Percentiles rank a stretch among this genome's conserved stretches.
These are phyloP conservation scores for Drosophila littoralis DNA, from an alignment of 1,140 invertebrate species.

Conservation along the genomic window DNA sequence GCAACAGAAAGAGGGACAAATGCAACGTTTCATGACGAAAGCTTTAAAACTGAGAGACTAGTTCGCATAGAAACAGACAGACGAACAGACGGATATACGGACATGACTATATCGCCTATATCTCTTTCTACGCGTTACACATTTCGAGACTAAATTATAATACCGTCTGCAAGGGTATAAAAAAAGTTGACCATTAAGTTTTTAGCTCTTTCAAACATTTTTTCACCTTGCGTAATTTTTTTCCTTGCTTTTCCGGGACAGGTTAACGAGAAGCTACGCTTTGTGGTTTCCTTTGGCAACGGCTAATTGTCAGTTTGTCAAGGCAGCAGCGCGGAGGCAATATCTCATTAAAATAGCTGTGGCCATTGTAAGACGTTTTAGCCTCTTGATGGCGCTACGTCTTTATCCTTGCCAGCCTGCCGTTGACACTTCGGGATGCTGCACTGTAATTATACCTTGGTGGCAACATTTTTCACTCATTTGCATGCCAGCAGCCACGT, in stretches of 20 bases:
- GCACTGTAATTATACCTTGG: conserved; percentile 48
- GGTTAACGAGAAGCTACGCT: conserved; percentile 60
- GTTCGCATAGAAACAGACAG: too few species aligned
- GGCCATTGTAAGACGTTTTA: conserved; percentile 28
- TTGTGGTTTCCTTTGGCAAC: conserved; percentile 57
- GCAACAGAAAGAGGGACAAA: too few species aligned
- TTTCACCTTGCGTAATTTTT: conserved; percentile 2
- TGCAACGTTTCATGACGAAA: too few species aligned
- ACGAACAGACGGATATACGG: too few species aligned
- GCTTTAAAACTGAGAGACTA: too few species aligned
- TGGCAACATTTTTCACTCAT: conserved; percentile 51
- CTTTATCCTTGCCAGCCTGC: conserved; percentile 32
- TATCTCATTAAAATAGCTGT: conserved; percentile 66
- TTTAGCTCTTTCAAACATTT: conserved; percentile 40
- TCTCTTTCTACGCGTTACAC: too few species aligned
- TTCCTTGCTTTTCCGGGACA: conserved; percentile 6
- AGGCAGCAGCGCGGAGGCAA: background rate
- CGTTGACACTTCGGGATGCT: conserved; percentile 55
- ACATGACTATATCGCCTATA: too few species aligned
- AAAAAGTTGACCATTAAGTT: conserved; percentile 59
- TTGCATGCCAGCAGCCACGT: conserved; percentile 49
- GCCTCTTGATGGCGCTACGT: conserved; percentile 19
- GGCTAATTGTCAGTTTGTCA: conserved; percentile 58
- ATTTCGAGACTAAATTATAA: too few species aligned
- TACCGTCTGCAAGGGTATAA: background rate